phyloP scores from a whole-genome alignment of 1,140 invertebrate species.

The Nasonia vitripennis region DNA sequence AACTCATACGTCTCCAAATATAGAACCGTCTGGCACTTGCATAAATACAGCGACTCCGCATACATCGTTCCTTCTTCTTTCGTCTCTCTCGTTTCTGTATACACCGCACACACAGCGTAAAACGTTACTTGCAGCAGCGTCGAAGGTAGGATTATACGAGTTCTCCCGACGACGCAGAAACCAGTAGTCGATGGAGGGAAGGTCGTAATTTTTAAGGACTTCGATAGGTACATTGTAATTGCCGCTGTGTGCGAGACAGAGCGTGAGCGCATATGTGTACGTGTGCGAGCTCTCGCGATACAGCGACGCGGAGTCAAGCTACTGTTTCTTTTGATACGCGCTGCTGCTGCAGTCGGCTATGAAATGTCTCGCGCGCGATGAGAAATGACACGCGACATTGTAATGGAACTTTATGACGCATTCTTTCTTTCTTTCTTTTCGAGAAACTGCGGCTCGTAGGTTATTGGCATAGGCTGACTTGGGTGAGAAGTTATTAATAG shows the following conservation, averaged over 20 bases:
- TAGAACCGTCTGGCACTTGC: background rate
- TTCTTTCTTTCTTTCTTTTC: conserved; percentile 20
- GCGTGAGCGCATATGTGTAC: background rate
- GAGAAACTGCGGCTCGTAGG: background rate
- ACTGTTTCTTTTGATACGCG: conserved; percentile 37
- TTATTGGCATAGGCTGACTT: background rate
- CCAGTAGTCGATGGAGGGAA: conserved; percentile 36
- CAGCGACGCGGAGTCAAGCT: background rate
- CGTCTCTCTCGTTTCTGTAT: conserved; percentile 36
- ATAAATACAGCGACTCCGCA: background rate
- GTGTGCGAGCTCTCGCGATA: background rate
- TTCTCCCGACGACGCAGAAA: background rate
- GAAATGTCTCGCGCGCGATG: conserved; percentile 24
- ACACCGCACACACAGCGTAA: background rate
- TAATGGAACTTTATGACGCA: conserved; percentile 39
- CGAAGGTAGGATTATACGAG: background rate
- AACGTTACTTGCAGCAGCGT: background rate
- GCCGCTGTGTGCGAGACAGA: background rate
- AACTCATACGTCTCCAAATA: background rate
- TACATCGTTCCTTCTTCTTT: background rate
- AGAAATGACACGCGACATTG: conserved; percentile 48
- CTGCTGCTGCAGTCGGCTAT: background rate
- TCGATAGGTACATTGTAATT: conserved; percentile 52
- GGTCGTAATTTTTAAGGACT: conserved; percentile 50
- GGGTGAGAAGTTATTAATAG: conserved; percentile 15